phyloP scores from a whole-genome alignment of 2,797 vertebrate genomes.

The Sternotherus odoratus region DNA sequence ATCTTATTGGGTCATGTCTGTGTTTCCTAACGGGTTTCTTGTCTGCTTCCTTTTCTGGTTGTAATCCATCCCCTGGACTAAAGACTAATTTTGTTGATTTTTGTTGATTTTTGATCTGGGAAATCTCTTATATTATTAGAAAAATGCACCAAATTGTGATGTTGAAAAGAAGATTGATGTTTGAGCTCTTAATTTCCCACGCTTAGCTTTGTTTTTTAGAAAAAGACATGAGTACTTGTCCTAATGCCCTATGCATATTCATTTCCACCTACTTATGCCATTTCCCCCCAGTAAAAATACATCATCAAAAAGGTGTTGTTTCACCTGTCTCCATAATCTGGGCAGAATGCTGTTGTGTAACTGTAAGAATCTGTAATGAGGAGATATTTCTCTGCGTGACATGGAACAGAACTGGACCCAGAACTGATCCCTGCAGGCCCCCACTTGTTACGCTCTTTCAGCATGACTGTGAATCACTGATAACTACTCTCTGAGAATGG shows the following conservation, averaged over 20 bases:
- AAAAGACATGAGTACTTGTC: neutral
- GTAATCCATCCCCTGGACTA: neutral
- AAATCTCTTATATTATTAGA: slow-evolving; percentile 30
- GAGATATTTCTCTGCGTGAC: neutral
- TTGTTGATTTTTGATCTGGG: slow-evolving; percentile 13
- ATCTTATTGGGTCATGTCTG: neutral
- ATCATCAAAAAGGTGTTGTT: neutral
- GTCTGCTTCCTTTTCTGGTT: neutral
- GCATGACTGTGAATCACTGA: too few relatives aligned
- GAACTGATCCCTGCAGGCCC: too few relatives aligned
- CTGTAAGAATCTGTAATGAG: neutral
- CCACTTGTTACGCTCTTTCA: too few relatives aligned
- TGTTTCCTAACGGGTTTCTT: neutral
- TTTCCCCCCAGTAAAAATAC: neutral
- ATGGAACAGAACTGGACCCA: neutral
- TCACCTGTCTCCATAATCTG: neutral
- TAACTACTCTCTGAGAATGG: too few relatives aligned
- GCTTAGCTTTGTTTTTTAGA: neutral
- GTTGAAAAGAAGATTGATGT: slow-evolving; percentile 33
- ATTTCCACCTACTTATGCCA: slow-evolving; percentile 3
- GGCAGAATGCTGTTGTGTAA: neutral
- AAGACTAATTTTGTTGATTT: slow-evolving; percentile 5
- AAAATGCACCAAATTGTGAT: slow-evolving; percentile 15
- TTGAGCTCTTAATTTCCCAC: slow-evolving; percentile 1
- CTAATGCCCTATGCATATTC: neutral